These are phyloP conservation scores for Habropoda laboriosa DNA, from an alignment of 1,140 invertebrate genomes.

Conservation along the genomic window DNA sequence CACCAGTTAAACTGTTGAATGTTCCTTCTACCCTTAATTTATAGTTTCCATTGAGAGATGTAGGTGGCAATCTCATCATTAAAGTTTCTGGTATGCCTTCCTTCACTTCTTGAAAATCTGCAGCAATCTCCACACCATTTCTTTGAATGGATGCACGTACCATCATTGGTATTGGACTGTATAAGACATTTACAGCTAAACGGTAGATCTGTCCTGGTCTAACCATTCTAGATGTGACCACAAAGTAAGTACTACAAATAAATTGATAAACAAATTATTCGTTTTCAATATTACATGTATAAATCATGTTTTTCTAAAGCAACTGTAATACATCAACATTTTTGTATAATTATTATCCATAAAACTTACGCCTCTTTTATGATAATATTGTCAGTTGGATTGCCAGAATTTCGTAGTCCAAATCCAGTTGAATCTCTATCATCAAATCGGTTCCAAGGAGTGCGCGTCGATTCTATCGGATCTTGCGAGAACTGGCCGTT, in stretches of 20 bases:
- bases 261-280: not conserved
- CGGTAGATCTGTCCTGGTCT: slow-evolving; percentile 93
- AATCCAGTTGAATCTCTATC: slow-evolving; percentile 53
- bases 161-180: slow-evolving; percentile 87
- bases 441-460: slow-evolving; percentile 69
- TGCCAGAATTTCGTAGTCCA: slow-evolving; percentile 44
- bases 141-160: slow-evolving; percentile 92
- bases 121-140: slow-evolving; percentile 92
- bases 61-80: slow-evolving; percentile 91
- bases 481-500: slow-evolving; percentile 60
- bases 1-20: slow-evolving; percentile 91
- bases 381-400: slow-evolving; percentile 79
- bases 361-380: slow-evolving; percentile 85
- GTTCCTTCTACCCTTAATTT: slow-evolving; percentile 93
- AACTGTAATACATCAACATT: not conserved
- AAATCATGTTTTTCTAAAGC: not conserved
- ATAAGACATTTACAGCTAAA: slow-evolving; percentile 89
- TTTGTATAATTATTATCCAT: not conserved
- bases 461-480: slow-evolving; percentile 58
- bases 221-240: slow-evolving; percentile 92
- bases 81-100: slow-evolving; percentile 91
- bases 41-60: slow-evolving; percentile 91
- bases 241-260: slow-evolving; percentile 90
- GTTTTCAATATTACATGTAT: not conserved
- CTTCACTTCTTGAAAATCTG: slow-evolving; percentile 89